Conservation (phyloP, 2,113 vertebrate genomes). For the Taurulus bubalis region DNA sequence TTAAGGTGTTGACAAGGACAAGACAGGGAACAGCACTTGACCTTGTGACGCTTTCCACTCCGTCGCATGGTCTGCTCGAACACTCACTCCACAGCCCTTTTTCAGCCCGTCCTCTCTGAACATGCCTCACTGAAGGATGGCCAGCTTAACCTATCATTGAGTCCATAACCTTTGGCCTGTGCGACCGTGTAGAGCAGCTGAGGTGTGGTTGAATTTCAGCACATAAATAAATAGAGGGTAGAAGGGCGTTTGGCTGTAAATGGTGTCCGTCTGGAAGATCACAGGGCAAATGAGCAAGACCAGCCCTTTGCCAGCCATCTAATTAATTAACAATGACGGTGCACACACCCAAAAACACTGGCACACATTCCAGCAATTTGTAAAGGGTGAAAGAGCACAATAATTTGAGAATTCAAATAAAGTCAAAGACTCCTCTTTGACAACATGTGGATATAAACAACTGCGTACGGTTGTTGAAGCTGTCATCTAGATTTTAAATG, state of each 20-base stretch:
- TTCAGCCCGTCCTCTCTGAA: conserved; percentile 29
- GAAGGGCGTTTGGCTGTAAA: conserved; percentile 69
- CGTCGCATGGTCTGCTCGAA: conserved; percentile 25
- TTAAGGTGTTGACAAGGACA: conserved; percentile 61
- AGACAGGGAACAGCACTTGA: conserved; percentile 56
- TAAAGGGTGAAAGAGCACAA: conserved; percentile 28
- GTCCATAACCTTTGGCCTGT: conserved; percentile 54
- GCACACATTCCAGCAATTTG: conserved; percentile 40
- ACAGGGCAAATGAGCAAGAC: conserved; percentile 70
- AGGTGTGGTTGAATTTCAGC: conserved; percentile 59
- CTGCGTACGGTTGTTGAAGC: conserved; percentile 34
- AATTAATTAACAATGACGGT: conserved; percentile 75
- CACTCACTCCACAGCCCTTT: conserved; percentile 31
- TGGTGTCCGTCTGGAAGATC: conserved; percentile 61
- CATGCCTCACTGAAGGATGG: conserved; percentile 56
- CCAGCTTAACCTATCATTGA: conserved; percentile 65
- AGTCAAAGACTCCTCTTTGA: conserved; percentile 16
- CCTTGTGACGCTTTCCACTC: conserved; percentile 61
- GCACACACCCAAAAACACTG: conserved; percentile 41
- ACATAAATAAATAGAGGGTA: conserved; percentile 66
- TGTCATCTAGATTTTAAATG: conserved; percentile 61
- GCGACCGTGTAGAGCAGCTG: conserved; percentile 27
- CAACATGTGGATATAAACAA: conserved; percentile 25
- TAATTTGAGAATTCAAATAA: conserved; percentile 25
- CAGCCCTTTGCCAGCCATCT: conserved; percentile 57